Base-by-base conservation (phyloP, 2,888 invertebrate species). In the Trimorus sp. region DNA sequence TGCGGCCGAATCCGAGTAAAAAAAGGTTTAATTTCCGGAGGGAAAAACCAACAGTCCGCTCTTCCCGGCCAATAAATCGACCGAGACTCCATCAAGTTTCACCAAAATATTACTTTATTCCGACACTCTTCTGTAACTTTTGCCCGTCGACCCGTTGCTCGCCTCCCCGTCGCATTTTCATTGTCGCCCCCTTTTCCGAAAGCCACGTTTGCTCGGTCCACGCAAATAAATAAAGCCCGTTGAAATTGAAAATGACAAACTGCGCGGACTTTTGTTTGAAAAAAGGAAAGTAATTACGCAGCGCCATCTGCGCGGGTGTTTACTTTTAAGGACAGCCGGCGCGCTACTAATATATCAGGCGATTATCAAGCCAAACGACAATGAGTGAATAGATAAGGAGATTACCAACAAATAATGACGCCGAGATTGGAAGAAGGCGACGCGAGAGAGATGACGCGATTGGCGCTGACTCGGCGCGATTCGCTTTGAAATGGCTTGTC, bases 11-110 rank as follows among this genome's bases (percentile, higher is more conserved):
- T 84, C 82, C 85, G 76, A 81, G 84, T 86, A 84, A 88, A 89
- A 90, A 89, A 88, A 87, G 85, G 89, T 91, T 90, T 90, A 90
- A 90, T 90, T 91, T 91, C 90, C 90, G 89, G 89, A 83, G 88
- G 87, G 89, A 89, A 89, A 89, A 89, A 89, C 85, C 88, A 88
- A 87, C 87, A 85, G 85, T 83, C 82, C 79, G 63, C 74, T 79
- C 71, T 78, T 78, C 62, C 75, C 76, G 63, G 68, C 78, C 83
- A 83, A 83, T 83, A 83, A 83, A 80, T 83, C 77, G 74, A 77
- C 69, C 70, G 69, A 68, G 63, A 77, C 81, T 79, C 78, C 74
- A 66, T 76, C 77, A 80, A 80, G 73, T 80, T 80, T 75, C 71
- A 59, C 70, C 75, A 60, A 81, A 81, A 81, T 79, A 83, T 81